Conservation (phyloP, 2,113 vertebrate species). For the Ailurus styani region DNA sequence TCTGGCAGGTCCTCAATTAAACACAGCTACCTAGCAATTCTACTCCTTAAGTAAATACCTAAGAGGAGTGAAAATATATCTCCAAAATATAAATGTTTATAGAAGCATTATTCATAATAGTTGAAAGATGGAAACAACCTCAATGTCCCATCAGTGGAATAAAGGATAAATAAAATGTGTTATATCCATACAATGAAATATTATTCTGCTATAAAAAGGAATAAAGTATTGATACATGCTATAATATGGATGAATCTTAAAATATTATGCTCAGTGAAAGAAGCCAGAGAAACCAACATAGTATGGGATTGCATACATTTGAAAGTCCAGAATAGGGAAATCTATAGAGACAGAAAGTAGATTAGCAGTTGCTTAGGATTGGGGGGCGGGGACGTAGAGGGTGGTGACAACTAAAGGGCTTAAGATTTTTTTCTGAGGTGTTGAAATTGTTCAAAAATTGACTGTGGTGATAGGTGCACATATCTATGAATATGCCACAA, state of each 20-base stretch:
- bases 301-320: neutral
- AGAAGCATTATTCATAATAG: neutral
- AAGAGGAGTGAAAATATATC: neutral
- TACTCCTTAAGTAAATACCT: neutral
- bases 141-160: neutral
- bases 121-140: neutral
- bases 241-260: neutral
- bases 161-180: neutral
- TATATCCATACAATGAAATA: neutral
- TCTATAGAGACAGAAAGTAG: neutral
- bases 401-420: neutral
- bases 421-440: neutral
- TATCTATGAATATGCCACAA: neutral
- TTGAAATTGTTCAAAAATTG: slow-evolving; percentile 7
- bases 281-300: neutral
- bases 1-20: neutral
- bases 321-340: neutral
- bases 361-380: neutral
- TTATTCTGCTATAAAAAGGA: neutral
- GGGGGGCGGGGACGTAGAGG: neutral
- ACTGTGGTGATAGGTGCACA: neutral
- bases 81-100: neutral
- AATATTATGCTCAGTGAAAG: neutral
- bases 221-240: neutral
- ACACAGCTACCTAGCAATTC: neutral